A percentile compares a stretch with the other conserved stretches of the same genome.
Conservation (phyloP, 2,888 invertebrate genomes). For the Tortricodes alternella region DNA sequence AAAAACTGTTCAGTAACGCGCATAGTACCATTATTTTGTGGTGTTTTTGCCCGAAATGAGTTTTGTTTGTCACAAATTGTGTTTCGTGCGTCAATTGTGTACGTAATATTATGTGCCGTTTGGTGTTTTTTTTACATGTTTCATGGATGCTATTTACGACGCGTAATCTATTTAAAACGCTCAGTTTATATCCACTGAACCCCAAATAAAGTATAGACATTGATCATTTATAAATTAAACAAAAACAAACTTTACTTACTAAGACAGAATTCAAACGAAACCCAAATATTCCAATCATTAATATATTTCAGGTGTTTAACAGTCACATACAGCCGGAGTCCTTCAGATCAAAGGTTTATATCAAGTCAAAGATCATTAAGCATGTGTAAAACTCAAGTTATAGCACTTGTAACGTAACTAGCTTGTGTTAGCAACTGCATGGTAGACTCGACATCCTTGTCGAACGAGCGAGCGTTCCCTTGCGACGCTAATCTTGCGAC, state of each 20-base stretch:
- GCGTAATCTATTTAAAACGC: neutral
- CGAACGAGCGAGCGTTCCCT: slow-evolving; percentile 1
- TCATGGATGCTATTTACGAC: neutral
- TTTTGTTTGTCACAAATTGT: neutral
- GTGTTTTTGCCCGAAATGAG: neutral
- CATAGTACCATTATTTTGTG: neutral
- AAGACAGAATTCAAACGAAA: slow-evolving; percentile 34
- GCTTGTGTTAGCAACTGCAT: slow-evolving; percentile 59
- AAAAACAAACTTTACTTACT: neutral
- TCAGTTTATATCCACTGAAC: neutral
- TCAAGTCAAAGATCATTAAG: slow-evolving; percentile 78
- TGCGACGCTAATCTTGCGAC: slow-evolving; percentile 4
- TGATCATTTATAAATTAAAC: too few species aligned
- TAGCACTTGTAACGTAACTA: slow-evolving; percentile 43
- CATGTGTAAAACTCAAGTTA: slow-evolving; percentile 73
- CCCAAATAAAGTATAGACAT: neutral
- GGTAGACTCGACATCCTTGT: slow-evolving; percentile 49
- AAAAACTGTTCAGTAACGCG: neutral
- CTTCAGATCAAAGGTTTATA: slow-evolving; percentile 95
- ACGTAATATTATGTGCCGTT: neutral
- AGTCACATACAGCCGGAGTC: slow-evolving; percentile 97
- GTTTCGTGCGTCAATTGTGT: neutral
- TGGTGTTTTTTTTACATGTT: neutral
- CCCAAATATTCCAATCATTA: slow-evolving; percentile 75
- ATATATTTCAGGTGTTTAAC: slow-evolving; percentile 94